Base-by-base conservation (phyloP, 2,888 invertebrate species). In the Uropetala carovei region DNA sequence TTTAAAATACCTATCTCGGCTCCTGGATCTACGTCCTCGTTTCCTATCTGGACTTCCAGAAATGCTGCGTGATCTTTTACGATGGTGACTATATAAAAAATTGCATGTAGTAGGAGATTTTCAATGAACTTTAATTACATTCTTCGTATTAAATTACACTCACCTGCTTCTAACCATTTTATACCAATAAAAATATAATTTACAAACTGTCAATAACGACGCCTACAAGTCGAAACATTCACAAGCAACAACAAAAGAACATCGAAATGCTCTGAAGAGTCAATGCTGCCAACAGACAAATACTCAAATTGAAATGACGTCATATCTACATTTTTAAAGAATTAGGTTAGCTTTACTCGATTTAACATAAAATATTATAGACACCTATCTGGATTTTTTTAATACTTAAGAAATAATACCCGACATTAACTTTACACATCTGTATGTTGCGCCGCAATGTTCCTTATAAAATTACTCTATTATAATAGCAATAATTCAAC, bases 61-160 rank as follows among this genome's bases (percentile, higher is more conserved):
- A 85, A 96, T 95, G 93, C 96, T 97, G 92, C 96, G 96, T 2
- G 96, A 96, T 83, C 97, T 95, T 93, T 96, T 95, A 60, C 96
- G 95, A 93, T 95, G 94, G 94, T 95, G 94, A 94, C 96, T 94
- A 57, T 30, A 84, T 30, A 5, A 92, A 64, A 94, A 93, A 22
- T 13, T 18, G 27, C 4, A 60, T 86, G 4, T n/a, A 14, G 0
- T 9, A n/a, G 43, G 3, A n/a, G 5, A 68, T 68, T 5, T n/a
- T 56, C 30, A 4, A 43, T 10, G 9, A 0, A 18, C 4, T 64
- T 0, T 22, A 75, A 27, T 11, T 10, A 27, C 27, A 86, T 30
- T 14, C 4, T 11, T 5, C 18, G 0, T 16, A 13, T 13, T n/a
- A 56, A 30, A 64, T 18, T 64, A 7, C 2, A 89, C 64, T 89